phyloP scores from a whole-genome alignment of 2,113 vertebrate species.

The Pangasianodon gigas region DNA sequence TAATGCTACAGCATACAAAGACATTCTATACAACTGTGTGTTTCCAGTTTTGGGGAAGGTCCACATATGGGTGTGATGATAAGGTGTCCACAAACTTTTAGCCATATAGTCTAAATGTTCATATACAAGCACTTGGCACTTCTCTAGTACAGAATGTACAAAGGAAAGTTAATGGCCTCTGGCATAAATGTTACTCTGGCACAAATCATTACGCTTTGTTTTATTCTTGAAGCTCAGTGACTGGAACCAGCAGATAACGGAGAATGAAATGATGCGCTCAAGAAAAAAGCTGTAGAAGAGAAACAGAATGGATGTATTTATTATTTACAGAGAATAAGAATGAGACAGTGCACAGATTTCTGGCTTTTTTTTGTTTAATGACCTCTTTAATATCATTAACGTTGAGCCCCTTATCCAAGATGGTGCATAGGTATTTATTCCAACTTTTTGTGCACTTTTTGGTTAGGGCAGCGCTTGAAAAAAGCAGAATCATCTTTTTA shows the following conservation, averaged over 20 bases:
- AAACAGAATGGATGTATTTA: background rate
- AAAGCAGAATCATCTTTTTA: background rate
- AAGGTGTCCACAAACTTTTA: background rate
- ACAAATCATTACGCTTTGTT: constrained; percentile 10
- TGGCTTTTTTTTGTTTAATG: background rate
- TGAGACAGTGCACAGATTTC: constrained; percentile 1
- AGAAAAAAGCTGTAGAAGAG: background rate
- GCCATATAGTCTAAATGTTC: no score
- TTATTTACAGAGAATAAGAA: constrained; percentile 5
- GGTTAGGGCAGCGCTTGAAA: background rate
- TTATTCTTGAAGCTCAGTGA: constrained; percentile 19
- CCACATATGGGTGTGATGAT: no score
- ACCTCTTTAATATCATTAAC: background rate
- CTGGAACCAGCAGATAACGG: constrained; percentile 5
- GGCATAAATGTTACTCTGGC: background rate
- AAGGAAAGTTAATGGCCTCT: constrained; percentile 7
- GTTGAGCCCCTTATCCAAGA: background rate
- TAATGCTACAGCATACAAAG: background rate
- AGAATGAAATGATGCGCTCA: constrained; percentile 11
- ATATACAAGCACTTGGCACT: background rate
- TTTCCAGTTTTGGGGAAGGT: background rate
- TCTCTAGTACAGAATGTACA: background rate
- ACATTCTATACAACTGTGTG: background rate
- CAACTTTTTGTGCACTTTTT: background rate
- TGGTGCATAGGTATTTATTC: background rate